Conservation (phyloP, 2,797 vertebrate species). For the Acanthornis magna region DNA sequence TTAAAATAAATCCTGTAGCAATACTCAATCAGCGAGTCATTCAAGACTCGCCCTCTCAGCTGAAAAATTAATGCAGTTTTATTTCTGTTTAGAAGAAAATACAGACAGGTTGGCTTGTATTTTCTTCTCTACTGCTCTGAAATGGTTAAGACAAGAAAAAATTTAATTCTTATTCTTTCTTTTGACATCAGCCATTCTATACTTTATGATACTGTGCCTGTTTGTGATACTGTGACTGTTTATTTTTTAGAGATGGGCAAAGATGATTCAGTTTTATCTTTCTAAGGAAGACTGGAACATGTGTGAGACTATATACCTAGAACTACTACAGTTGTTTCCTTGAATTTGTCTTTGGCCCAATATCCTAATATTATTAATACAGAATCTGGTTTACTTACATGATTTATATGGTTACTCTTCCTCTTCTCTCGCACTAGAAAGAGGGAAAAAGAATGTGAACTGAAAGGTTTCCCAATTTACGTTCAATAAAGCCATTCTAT, state of each 20-base stretch:
- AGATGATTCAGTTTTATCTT: not conserved
- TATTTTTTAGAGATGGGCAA: not conserved
- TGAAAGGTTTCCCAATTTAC: constrained; percentile 13
- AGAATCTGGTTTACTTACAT: constrained; percentile 81
- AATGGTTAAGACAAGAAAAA: not conserved
- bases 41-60: not conserved
- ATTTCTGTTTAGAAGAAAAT: not conserved
- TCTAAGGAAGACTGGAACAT: not conserved
- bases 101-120: not conserved
- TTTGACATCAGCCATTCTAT: not conserved
- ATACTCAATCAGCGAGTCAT: not conserved
- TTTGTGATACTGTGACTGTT: not conserved
- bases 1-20: not conserved
- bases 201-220: not conserved
- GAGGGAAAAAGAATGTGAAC: constrained; percentile 41
- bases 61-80: not conserved
- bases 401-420: constrained; percentile 98
- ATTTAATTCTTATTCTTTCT: not conserved
- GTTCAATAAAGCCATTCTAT: not conserved
- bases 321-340: not conserved
- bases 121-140: not conserved
- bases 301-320: not conserved
- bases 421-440: constrained; percentile 93
- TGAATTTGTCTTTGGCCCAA: not conserved
- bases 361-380: not conserved